These are phyloP conservation scores for Sycophila texana DNA, from an alignment of 2,888 invertebrate species.

Conservation along the genomic window DNA sequence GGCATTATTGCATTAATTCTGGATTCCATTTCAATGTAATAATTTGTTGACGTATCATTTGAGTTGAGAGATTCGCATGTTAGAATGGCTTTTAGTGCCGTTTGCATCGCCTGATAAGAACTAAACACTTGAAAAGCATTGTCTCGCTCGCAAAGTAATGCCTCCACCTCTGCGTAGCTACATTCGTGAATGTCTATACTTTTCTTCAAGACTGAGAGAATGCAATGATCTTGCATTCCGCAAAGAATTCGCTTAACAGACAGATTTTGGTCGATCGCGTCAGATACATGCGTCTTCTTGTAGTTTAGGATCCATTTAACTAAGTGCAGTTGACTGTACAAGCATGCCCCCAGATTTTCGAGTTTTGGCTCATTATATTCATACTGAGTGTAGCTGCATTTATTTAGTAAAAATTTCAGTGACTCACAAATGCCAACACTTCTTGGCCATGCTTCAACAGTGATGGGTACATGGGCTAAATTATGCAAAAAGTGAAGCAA, in stretches of 20 bases:
- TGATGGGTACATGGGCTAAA: conserved; percentile 59
- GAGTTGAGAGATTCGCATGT: conserved; percentile 61
- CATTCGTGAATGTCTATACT: conserved; percentile 67
- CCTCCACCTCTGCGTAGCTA: conserved; percentile 60
- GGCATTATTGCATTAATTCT: conserved; percentile 63
- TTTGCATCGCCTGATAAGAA: conserved; percentile 66
- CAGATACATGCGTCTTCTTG: conserved; percentile 10
- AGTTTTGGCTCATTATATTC: conserved; percentile 59
- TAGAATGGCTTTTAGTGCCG: conserved; percentile 66
- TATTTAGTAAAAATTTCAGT: conserved; percentile 64
- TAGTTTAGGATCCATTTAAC: conserved; percentile 64
- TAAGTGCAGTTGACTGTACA: conserved; percentile 63
- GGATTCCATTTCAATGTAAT: conserved; percentile 62
- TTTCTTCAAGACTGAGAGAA: conserved; percentile 65
- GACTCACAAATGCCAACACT: conserved; percentile 60
- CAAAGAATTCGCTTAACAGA: conserved; percentile 64
- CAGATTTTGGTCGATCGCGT: conserved; percentile 53
- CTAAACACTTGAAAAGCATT: conserved; percentile 61
- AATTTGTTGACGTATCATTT: conserved; percentile 53
- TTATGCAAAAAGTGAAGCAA: conserved; percentile 65
- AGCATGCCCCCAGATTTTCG: conserved; percentile 55
- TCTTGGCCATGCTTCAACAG: conserved; percentile 55
- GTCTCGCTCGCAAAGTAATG: conserved; percentile 60
- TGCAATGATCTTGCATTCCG: conserved; percentile 62
- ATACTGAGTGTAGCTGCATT: conserved; percentile 59